Evolutionary conservation across 2,113 vertebrate genomes (phyloP), one percentile per base, ranked within the genome.

Genomic region (Phoenicopterus ruber): DNA sequence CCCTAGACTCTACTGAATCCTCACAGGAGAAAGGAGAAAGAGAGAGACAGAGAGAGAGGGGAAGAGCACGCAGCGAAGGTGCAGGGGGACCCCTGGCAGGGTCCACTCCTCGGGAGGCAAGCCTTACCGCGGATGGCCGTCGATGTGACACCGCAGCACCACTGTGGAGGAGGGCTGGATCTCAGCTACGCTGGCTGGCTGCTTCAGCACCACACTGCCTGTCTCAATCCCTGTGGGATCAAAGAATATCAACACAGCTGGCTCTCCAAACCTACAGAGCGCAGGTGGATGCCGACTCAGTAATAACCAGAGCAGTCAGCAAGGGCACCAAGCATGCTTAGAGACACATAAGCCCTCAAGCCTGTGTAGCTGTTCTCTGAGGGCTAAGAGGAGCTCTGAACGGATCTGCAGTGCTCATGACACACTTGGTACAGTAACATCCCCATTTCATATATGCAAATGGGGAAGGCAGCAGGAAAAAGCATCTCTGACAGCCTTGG

Each of bases 41-140:
- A 79, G 38, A 77, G 72, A 94, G 47, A 91, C 26, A 84, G 72
- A 79, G 38, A 77, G n/a, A 71, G 63, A 40, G 69, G 84, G 71
- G 72, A 29, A 87, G 90, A 79, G 67, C 88, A 77, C 59, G n/a
- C 63, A 76, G 73, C 31, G 4, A 89, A 94, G 84, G 92, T 74
- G 65, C 77, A 26, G 65, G 69, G 55, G 83, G 49, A 89, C 76
- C 80, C 70, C 17, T 32, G 28, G 61, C 73, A 63, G 78, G 81
- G 84, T 83, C 94, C 47, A 1, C 66, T 96, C 92, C 82, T 77
- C 4, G 1, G 87, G 54, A 88, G 79, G 71, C 78, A 76, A 72
- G 86, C 77, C 99, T 99, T 98, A 99, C 99, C 99, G 99, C 14
- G 99, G 99, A 96, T 99, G 99, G 90, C 99, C 99, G 2, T 99